A percentile compares a stretch with the other conserved stretches of the same genome.
Evolutionary conservation across 2,888 invertebrate genomes (phyloP).

Genomic region (Lasioglossum marginatum): DNA sequence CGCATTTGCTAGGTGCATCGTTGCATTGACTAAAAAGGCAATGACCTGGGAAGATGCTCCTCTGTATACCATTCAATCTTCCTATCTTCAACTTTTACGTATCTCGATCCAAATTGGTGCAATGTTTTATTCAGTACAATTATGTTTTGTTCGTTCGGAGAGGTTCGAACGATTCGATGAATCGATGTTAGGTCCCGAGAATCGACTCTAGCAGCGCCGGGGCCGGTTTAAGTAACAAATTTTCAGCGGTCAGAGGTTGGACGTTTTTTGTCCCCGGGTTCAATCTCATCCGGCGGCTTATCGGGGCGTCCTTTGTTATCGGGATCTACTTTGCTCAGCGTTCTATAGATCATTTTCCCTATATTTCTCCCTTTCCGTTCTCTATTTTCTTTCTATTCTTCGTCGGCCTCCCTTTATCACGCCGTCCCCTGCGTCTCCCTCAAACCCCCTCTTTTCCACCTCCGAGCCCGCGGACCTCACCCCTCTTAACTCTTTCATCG

Average conservation of each 20-base stretch:
- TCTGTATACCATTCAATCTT: not conserved
- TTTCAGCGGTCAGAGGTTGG: conserved; percentile 33
- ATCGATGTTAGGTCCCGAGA: not conserved
- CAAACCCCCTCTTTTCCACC: not conserved
- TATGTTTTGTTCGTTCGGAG: not conserved
- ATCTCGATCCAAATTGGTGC: not conserved
- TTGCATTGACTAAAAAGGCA: not conserved
- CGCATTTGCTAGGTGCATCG: not conserved
- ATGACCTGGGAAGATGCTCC: not conserved
- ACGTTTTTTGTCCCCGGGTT: conserved; percentile 30
- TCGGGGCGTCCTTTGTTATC: conserved; percentile 54
- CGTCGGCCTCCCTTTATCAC: conserved; percentile 47
- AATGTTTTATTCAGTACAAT: not conserved
- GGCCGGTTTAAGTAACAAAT: conserved; percentile 37
- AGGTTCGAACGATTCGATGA: not conserved
- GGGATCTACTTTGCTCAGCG: conserved; percentile 57
- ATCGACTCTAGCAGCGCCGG: not conserved
- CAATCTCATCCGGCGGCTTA: conserved; percentile 58
- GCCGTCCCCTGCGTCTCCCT: not conserved
- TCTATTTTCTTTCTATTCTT: conserved; percentile 58
- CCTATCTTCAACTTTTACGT: not conserved
- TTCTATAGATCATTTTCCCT: conserved; percentile 64
- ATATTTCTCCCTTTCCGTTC: conserved; percentile 63
- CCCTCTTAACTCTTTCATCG: conserved; percentile 66
- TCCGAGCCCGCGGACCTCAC: not conserved